Percentiles rank a stretch among this genome's conserved stretches.
Conservation (phyloP, 2,113 vertebrate species). For the Lethenteron reissneri region DNA sequence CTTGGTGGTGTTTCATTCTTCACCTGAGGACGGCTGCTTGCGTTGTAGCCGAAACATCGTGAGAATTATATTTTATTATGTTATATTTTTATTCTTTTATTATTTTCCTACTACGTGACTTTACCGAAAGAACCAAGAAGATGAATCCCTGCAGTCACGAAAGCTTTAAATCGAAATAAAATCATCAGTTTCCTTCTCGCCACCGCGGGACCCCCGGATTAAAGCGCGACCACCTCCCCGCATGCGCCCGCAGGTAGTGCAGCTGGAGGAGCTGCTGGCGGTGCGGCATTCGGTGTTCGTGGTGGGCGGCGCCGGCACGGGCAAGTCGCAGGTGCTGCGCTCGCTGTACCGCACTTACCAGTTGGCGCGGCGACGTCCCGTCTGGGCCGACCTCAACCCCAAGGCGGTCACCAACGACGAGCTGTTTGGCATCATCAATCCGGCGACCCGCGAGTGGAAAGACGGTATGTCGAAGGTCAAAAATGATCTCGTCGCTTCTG, state of each 20-base stretch:
- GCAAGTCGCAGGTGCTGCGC: conserved; percentile 73
- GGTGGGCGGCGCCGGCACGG: conserved; percentile 58
- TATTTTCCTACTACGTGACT: too few relatives aligned
- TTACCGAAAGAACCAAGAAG: too few relatives aligned
- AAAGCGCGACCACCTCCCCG: too few relatives aligned
- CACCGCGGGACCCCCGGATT: too few relatives aligned
- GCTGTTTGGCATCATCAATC: conserved; percentile 57
- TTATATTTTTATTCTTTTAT: too few relatives aligned
- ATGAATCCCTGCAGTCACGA: too few relatives aligned
- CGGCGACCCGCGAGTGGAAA: conserved; percentile 73
- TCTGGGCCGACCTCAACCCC: conserved; percentile 77
- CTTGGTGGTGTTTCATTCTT: too few relatives aligned
- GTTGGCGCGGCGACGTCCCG: conserved; percentile 43
- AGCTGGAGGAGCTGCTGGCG: conserved; percentile 63
- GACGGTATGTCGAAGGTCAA: conserved; percentile 32
- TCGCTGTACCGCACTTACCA: conserved; percentile 64
- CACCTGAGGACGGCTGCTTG: too few relatives aligned
- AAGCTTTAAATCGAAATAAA: too few relatives aligned
- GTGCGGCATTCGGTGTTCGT: conserved; percentile 86
- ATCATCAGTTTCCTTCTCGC: too few relatives aligned
- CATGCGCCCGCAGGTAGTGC: conserved; percentile 38
- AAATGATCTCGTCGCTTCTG: neutral
- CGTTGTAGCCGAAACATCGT: too few relatives aligned
- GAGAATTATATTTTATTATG: too few relatives aligned
- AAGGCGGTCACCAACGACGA: conserved; percentile 60